Conservation (phyloP, 2,797 vertebrate species). For the Carapus acus region DNA sequence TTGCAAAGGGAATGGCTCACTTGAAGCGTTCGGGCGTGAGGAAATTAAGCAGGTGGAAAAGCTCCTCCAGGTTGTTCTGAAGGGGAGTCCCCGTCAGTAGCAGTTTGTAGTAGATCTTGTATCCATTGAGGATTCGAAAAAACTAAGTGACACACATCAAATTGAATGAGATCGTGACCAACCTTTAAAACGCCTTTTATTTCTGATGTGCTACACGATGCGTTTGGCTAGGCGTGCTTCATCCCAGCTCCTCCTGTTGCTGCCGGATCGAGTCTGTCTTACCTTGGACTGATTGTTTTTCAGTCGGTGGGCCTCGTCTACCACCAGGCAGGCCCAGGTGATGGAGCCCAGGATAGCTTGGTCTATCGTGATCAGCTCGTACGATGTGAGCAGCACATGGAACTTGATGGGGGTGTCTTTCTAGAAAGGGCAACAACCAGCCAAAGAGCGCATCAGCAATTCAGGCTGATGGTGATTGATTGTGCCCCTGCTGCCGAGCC, state of each 20-base stretch:
- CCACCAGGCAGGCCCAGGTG: conserved; percentile 94
- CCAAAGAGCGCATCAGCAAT: background rate
- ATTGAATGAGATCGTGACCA: background rate
- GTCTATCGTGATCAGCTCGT: conserved; percentile 97
- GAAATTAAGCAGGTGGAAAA: conserved; percentile 98
- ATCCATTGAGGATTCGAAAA: conserved; percentile 95
- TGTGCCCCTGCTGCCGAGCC: no score
- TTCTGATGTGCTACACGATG: background rate
- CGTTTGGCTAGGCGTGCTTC: background rate
- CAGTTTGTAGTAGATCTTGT: conserved; percentile 98
- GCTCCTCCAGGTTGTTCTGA: conserved; percentile 97
- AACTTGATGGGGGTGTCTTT: conserved; percentile 97
- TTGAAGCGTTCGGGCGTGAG: conserved; percentile 97
- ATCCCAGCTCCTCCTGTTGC: background rate
- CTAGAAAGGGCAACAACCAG: conserved; percentile 57
- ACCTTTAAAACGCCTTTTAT: no score
- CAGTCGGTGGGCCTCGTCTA: conserved; percentile 94
- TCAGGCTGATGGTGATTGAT: background rate
- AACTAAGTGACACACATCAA: conserved; percentile 72
- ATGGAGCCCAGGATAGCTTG: conserved; percentile 94
- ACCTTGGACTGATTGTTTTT: conserved; percentile 99
- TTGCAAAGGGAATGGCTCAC: conserved; percentile 65
- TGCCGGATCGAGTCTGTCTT: conserved; percentile 21
- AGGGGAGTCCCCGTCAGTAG: conserved; percentile 95
- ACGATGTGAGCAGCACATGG: conserved; percentile 93